These are phyloP conservation scores for Coregonus sp. DNA, from an alignment of 2,797 vertebrate genomes.

Conservation along the genomic window DNA sequence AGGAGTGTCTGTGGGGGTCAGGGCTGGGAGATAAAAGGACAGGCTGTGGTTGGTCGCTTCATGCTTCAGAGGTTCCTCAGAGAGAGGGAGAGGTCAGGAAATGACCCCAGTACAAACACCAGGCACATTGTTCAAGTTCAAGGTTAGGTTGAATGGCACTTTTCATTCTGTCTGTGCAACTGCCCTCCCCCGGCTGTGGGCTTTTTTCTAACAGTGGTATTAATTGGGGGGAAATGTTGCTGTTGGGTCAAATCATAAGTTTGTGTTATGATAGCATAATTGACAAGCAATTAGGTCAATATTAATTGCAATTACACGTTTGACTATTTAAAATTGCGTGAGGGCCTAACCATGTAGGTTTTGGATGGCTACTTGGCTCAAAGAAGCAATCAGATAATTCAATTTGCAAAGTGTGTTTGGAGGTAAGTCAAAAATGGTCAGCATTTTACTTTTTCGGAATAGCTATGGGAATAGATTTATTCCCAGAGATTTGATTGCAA, in stretches of 20 bases:
- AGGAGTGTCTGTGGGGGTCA: slow-evolving; percentile 44
- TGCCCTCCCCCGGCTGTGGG: slow-evolving; percentile 45
- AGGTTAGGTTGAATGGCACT: slow-evolving; percentile 71
- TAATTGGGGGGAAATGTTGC: slow-evolving; percentile 56
- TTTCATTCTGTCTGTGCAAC: slow-evolving; percentile 58
- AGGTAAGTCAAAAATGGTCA: background rate
- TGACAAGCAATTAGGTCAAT: slow-evolving; percentile 63
- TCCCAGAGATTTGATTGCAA: background rate
- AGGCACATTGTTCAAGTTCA: slow-evolving; percentile 79
- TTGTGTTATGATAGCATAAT: slow-evolving; percentile 51
- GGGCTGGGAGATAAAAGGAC: slow-evolving; percentile 74
- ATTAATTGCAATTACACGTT: slow-evolving; percentile 49
- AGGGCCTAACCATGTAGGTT: slow-evolving; percentile 11
- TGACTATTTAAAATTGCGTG: slow-evolving; percentile 16
- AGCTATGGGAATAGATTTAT: background rate
- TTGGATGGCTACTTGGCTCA: slow-evolving; percentile 14
- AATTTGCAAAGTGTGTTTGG: background rate
- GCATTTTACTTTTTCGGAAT: too few species aligned
- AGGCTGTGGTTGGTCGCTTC: slow-evolving; percentile 59
- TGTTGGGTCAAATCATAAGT: slow-evolving; percentile 48
- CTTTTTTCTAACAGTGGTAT: slow-evolving; percentile 46
- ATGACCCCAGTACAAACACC: slow-evolving; percentile 71
- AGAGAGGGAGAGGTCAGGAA: slow-evolving; percentile 73
- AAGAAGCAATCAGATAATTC: background rate
- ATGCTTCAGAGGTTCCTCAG: slow-evolving; percentile 48